A percentile compares a stretch with the other conserved stretches of the same genome.
These are phyloP conservation scores for Pao palembangensis DNA, from an alignment of 2,113 vertebrate genomes.

Conservation along the genomic window DNA sequence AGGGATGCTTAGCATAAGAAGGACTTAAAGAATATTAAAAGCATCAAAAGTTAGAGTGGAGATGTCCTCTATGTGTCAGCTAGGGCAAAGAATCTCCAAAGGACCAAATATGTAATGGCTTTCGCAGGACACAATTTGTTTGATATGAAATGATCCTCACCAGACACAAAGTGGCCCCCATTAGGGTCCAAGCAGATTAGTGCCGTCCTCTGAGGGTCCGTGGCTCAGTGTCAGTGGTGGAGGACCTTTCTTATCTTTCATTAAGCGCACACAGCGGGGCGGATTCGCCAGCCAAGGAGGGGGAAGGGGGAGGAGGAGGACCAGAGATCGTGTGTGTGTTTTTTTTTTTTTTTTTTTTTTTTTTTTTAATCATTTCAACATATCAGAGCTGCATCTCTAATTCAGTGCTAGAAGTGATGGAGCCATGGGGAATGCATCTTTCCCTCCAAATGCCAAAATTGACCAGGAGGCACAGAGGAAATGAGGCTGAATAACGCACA, in stretches of 20 bases:
- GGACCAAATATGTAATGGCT: conserved; percentile 71
- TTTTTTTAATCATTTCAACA: conserved; percentile 67
- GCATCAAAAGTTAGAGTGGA: conserved; percentile 58
- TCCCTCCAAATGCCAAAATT: conserved; percentile 67
- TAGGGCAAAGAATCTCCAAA: conserved; percentile 69
- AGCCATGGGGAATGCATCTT: conserved; percentile 59
- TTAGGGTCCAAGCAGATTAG: conserved; percentile 98
- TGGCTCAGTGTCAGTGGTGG: conserved; percentile 95
- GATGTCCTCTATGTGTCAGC: conserved; percentile 71
- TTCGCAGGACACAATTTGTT: conserved; percentile 88
- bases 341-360: too few relatives aligned
- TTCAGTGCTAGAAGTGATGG: conserved; percentile 57
- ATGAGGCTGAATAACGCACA: conserved; percentile 65
- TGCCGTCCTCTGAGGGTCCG: conserved; percentile 90
- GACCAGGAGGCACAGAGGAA: conserved; percentile 68
- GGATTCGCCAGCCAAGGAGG: conserved; percentile 73
- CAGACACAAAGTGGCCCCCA: conserved; percentile 96
- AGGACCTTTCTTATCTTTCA: conserved; percentile 99
- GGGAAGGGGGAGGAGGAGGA: conserved; percentile 7
- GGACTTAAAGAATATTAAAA: conserved; percentile 61
- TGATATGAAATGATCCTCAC: conserved; percentile 88
- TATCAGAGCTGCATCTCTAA: conserved; percentile 70
- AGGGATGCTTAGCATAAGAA: conserved; percentile 28
- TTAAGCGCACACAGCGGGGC: conserved; percentile 97
- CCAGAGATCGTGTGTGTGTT: conserved; percentile 47